Evolutionary conservation across 2,113 vertebrate species (phyloP).

Genomic region (Onychorhynchus coronatus): DNA sequence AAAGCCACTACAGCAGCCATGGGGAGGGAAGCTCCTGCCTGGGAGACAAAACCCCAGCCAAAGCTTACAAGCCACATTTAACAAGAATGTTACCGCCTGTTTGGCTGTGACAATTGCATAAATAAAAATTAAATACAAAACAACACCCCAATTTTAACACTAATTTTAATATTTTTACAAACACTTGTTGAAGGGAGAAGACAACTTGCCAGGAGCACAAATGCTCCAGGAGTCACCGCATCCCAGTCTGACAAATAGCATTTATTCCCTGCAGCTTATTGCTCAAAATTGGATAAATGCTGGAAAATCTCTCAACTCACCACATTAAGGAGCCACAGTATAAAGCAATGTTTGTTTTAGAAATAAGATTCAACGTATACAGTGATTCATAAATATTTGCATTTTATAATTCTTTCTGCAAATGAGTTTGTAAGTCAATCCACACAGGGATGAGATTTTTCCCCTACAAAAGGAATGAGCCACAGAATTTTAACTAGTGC

Average conservation of each 20-base stretch:
- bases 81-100: neutral
- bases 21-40: neutral
- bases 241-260: neutral
- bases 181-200: conserved; percentile 29
- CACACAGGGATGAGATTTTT: neutral
- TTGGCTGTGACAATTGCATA: conserved; percentile 39
- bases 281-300: neutral
- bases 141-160: neutral
- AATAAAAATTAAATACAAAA: conserved; percentile 42
- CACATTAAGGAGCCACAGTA: neutral
- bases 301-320: neutral
- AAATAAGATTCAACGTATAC: conserved; percentile 57
- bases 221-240: neutral
- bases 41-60: neutral
- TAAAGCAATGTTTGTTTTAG: conserved; percentile 56
- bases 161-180: conserved; percentile 45
- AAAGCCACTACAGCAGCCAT: neutral
- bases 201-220: conserved; percentile 15
- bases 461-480: neutral
- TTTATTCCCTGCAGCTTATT: conserved; percentile 25
- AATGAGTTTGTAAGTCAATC: conserved; percentile 46
- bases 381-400: conserved; percentile 70
- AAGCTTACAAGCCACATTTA: neutral
- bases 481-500: conserved; percentile 60
- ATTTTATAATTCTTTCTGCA: conserved; percentile 68